Evolutionary conservation across 2,888 invertebrate species (phyloP).

Genomic region (Dione juno): DNA sequence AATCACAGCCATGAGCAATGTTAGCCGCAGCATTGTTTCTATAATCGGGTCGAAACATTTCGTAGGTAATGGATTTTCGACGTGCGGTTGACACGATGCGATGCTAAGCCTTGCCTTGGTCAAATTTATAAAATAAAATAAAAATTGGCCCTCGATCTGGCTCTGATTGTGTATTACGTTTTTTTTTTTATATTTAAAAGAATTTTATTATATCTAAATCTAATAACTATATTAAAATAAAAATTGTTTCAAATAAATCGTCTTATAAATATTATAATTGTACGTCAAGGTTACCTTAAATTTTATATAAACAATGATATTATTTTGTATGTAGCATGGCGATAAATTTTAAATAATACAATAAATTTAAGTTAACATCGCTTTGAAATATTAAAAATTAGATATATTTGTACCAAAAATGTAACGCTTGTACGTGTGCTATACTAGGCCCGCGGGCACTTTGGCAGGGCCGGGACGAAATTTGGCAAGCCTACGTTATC

Average conservation of each 20-base stretch:
- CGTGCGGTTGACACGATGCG: constrained; percentile 25
- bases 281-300: not conserved
- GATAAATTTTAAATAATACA: not conserved
- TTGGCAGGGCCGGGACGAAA: constrained; percentile 41
- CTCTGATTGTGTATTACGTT: not conserved
- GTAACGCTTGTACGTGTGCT: constrained; percentile 39
- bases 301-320: not conserved
- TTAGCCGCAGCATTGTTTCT: constrained; percentile 33
- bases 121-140: constrained; percentile 1
- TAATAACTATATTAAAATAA: not conserved
- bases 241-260: not conserved
- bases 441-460: constrained; percentile 36
- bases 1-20: constrained; percentile 2
- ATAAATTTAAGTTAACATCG: not conserved
- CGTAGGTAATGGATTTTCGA: constrained; percentile 17
- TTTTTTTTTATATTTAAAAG: not conserved
- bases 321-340: not conserved
- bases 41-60: constrained; percentile 34
- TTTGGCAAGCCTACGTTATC: constrained; percentile 38
- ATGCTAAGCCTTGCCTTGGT: not conserved
- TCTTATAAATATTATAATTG: not conserved
- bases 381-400: not conserved
- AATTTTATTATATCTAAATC: too few species aligned
- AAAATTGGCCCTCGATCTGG: not conserved
- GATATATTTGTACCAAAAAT: constrained; percentile 25